A percentile compares a stretch with the other conserved stretches of the same genome.
These are phyloP conservation scores for Pseudotriccus pelzelni DNA, from an alignment of 2,797 vertebrate genomes.

Conservation along the genomic window DNA sequence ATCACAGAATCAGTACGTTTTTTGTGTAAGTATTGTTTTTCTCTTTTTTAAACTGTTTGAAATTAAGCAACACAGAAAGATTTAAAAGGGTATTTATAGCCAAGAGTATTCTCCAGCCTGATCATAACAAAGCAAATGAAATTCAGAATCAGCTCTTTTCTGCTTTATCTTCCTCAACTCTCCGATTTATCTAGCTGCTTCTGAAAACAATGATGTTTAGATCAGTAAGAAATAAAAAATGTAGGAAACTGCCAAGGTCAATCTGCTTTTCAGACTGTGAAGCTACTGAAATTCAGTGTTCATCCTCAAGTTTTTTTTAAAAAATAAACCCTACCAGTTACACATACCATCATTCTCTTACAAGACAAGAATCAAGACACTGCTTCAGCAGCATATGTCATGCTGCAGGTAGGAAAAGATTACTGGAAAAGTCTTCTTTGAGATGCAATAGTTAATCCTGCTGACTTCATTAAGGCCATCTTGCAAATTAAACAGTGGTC, in stretches of 20 bases:
- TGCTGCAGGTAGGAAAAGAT: background rate
- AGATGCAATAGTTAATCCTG: background rate
- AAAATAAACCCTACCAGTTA: background rate
- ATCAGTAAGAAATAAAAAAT: background rate
- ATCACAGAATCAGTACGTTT: background rate
- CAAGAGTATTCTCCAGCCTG: background rate
- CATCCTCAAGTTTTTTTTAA: background rate
- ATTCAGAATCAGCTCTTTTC: background rate
- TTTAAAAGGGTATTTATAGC: background rate
- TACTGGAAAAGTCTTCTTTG: background rate
- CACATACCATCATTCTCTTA: background rate
- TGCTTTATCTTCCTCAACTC: background rate
- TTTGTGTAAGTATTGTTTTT: background rate
- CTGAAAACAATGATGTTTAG: background rate
- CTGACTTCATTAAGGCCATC: background rate
- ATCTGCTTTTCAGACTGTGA: background rate
- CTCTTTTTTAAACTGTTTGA: background rate
- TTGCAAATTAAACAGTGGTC: background rate
- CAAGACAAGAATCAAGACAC: background rate
- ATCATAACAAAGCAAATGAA: background rate
- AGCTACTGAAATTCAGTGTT: background rate
- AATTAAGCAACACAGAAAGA: background rate
- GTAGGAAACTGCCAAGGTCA: background rate
- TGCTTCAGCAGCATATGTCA: background rate
- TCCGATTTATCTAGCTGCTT: background rate